phyloP scores from a whole-genome alignment of 1,140 invertebrate genomes.

The Anastrepha obliqua region DNA sequence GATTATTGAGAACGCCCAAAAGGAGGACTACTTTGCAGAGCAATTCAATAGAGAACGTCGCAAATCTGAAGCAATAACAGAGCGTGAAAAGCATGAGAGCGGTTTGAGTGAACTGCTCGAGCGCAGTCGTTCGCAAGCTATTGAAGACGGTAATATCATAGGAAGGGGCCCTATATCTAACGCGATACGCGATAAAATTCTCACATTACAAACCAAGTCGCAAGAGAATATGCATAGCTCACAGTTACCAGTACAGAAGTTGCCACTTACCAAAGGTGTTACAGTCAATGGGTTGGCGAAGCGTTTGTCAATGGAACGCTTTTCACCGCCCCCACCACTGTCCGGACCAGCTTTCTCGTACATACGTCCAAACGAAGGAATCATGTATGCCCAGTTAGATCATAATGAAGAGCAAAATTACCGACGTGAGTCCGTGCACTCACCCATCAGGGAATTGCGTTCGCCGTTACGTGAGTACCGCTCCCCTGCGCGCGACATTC shows the following conservation, averaged over 20 bases:
- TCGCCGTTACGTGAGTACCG: slow-evolving; percentile 63
- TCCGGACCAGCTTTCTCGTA: slow-evolving; percentile 71
- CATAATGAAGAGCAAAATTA: slow-evolving; percentile 62
- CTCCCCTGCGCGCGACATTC: slow-evolving; percentile 57
- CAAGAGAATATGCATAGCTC: slow-evolving; percentile 81
- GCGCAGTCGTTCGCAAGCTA: slow-evolving; percentile 66
- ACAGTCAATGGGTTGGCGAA: slow-evolving; percentile 81
- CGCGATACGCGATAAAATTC: slow-evolving; percentile 68
- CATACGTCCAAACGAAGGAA: slow-evolving; percentile 74
- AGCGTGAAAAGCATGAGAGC: slow-evolving; percentile 70
- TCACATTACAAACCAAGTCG: slow-evolving; percentile 75
- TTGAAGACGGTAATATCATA: slow-evolving; percentile 60
- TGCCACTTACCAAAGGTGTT: slow-evolving; percentile 79
- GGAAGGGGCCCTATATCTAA: slow-evolving; percentile 73
- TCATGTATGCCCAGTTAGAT: slow-evolving; percentile 86
- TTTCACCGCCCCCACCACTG: slow-evolving; percentile 79
- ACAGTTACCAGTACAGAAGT: slow-evolving; percentile 79
- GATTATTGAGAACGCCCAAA: slow-evolving; percentile 82
- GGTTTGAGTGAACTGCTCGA: slow-evolving; percentile 65
- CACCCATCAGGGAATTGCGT: slow-evolving; percentile 61
- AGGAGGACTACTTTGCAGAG: slow-evolving; percentile 80
- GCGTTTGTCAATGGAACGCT: slow-evolving; percentile 79
- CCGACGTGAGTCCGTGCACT: slow-evolving; percentile 37
- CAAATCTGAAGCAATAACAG: slow-evolving; percentile 72
- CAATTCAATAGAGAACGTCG: slow-evolving; percentile 69